phyloP scores from a whole-genome alignment of 2,888 invertebrate genomes.

The Arctia plantaginis region DNA sequence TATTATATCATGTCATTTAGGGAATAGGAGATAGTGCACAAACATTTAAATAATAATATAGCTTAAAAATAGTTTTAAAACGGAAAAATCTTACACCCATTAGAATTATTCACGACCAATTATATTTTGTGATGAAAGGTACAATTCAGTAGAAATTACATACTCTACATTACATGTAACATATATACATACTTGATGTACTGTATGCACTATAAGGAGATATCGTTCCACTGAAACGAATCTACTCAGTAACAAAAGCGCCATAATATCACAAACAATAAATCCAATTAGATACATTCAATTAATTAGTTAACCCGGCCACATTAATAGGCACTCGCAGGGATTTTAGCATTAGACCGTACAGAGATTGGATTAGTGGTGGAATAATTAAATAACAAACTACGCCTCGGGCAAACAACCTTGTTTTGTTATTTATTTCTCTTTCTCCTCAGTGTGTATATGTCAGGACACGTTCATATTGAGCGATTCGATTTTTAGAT shows the following conservation, averaged over 20 bases:
- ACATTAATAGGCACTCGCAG: conserved; percentile 43
- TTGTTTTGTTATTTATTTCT: conserved; percentile 33
- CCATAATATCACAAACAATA: conserved; percentile 13
- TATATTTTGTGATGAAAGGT: background rate
- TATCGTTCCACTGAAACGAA: background rate
- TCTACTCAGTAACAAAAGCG: conserved; percentile 10
- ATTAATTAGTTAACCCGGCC: conserved; percentile 42
- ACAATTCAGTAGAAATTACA: background rate
- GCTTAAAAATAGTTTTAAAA: no score
- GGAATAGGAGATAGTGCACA: no score
- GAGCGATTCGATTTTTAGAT: conserved; percentile 17
- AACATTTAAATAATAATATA: no score
- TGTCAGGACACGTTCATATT: conserved; percentile 24
- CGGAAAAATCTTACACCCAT: background rate
- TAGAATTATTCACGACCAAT: background rate
- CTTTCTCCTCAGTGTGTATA: conserved; percentile 23
- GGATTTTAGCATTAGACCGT: conserved; percentile 44
- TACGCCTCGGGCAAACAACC: conserved; percentile 23
- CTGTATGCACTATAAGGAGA: background rate
- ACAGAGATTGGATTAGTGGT: conserved; percentile 41
- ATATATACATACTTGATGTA: background rate
- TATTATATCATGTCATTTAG: no score
- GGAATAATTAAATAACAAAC: conserved; percentile 47
- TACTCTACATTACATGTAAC: background rate
- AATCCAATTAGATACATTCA: conserved; percentile 32